These are phyloP conservation scores for Stenodema calcarata DNA, from an alignment of 2,888 invertebrate genomes.

Conservation along the genomic window DNA sequence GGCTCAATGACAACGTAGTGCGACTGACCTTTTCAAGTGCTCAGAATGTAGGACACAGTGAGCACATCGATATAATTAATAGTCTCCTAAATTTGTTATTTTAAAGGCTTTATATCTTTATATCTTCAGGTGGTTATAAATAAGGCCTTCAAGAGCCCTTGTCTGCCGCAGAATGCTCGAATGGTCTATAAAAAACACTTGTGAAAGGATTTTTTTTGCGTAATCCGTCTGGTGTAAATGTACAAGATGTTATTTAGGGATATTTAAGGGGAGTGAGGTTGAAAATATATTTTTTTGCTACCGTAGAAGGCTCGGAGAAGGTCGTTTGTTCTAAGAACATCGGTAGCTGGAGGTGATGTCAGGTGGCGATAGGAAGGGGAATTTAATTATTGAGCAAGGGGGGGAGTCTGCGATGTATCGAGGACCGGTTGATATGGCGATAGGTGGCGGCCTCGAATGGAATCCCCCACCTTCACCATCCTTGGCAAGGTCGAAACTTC, in stretches of 20 bases:
- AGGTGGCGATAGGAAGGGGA: neutral
- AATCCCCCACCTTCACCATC: conserved; percentile 5
- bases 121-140: neutral
- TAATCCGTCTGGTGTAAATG: neutral
- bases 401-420: neutral
- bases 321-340: neutral
- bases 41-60: neutral
- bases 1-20: neutral
- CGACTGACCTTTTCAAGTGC: neutral
- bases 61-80: neutral
- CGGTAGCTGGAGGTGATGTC: neutral
- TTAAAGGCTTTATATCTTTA: neutral
- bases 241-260: neutral
- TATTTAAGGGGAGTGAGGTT: neutral
- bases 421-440: neutral
- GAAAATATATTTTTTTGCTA: neutral
- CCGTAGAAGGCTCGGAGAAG: neutral
- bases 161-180: neutral
- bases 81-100: neutral
- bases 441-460: neutral
- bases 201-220: neutral
- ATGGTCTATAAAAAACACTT: neutral
- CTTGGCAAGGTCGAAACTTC: conserved; percentile 35
- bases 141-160: neutral
- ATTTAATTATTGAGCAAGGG: conserved; percentile 2